These are phyloP conservation scores for Melanogrammus aeglefinus DNA, from an alignment of 2,797 vertebrate genomes.

Conservation along the genomic window DNA sequence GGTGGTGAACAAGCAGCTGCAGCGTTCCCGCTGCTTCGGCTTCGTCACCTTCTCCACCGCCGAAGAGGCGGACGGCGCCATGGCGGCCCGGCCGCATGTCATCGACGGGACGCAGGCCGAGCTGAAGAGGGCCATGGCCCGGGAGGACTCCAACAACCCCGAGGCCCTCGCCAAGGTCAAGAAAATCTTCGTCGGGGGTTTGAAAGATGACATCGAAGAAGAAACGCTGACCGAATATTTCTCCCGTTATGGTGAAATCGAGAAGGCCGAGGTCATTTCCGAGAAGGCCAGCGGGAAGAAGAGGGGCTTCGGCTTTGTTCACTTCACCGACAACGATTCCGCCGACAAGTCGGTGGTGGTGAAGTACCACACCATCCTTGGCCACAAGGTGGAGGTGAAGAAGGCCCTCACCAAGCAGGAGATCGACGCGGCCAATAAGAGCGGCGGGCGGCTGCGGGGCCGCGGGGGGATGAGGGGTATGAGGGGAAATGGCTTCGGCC, in stretches of 20 bases:
- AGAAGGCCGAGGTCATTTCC: constrained; percentile 95
- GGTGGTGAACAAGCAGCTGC: constrained; percentile 93
- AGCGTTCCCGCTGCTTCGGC: constrained; percentile 95
- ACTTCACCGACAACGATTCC: constrained; percentile 91
- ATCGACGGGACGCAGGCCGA: constrained; percentile 94
- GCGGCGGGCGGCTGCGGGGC: constrained; percentile 65
- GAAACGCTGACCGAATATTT: constrained; percentile 85
- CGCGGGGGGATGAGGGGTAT: constrained; percentile 77
- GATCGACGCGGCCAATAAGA: constrained; percentile 83
- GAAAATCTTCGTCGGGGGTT: constrained; percentile 93
- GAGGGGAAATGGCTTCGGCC: constrained; percentile 86
- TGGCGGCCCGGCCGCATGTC: constrained; percentile 92
- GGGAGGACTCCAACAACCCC: constrained; percentile 92
- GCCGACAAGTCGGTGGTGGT: constrained; percentile 95
- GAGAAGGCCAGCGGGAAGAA: constrained; percentile 96
- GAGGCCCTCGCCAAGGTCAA: constrained; percentile 96
- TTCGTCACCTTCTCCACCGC: constrained; percentile 94
- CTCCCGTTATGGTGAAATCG: constrained; percentile 88
- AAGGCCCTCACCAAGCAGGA: constrained; percentile 96
- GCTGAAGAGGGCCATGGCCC: constrained; percentile 94
- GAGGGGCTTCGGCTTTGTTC: constrained; percentile 95
- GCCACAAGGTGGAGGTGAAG: constrained; percentile 96
- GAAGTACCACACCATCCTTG: constrained; percentile 92
- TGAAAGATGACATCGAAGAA: constrained; percentile 90
- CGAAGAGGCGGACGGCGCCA: constrained; percentile 93